These are phyloP conservation scores for Bellardia bayeri DNA, from an alignment of 2,888 invertebrate species.

Conservation along the genomic window DNA sequence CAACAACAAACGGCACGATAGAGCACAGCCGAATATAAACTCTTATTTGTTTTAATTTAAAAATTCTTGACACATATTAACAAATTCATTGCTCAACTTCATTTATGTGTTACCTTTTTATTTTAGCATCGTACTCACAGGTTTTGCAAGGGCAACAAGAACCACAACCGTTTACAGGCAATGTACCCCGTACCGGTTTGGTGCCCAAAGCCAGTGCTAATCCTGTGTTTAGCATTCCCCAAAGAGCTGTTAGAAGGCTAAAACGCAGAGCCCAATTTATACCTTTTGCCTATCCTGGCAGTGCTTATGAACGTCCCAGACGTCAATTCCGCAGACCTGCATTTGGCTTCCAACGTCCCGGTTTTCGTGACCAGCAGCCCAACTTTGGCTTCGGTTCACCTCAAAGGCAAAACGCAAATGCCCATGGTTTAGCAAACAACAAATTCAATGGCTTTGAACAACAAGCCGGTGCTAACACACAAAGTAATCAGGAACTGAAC, in stretches of 20 bases:
- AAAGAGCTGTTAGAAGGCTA: constrained; percentile 64
- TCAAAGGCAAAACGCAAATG: constrained; percentile 74
- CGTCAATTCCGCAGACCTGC: constrained; percentile 71
- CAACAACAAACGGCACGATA: no score
- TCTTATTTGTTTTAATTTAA: no score
- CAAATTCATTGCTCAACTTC: no score
- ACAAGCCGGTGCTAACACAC: constrained; percentile 81
- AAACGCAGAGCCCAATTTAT: constrained; percentile 78
- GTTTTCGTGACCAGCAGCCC: constrained; percentile 38
- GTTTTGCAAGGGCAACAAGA: constrained; percentile 7
- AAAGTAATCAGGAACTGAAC: constrained; percentile 76
- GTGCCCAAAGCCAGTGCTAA: constrained; percentile 78
- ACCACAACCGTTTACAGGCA: constrained; percentile 8
- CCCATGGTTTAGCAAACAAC: constrained; percentile 76
- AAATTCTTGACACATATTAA: no score
- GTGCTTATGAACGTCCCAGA: constrained; percentile 59
- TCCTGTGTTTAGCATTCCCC: neutral
- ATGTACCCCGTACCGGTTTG: constrained; percentile 75
- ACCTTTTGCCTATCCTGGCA: constrained; percentile 77
- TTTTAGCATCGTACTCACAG: constrained; percentile 47
- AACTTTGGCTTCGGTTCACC: constrained; percentile 20
- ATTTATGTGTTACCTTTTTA: neutral
- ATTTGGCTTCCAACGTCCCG: neutral
- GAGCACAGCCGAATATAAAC: no score
- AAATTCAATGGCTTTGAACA: constrained; percentile 78